A percentile compares a stretch with the other conserved stretches of the same genome.
Conservation (phyloP, 2,888 invertebrate genomes). For the Cistogaster globosa region DNA sequence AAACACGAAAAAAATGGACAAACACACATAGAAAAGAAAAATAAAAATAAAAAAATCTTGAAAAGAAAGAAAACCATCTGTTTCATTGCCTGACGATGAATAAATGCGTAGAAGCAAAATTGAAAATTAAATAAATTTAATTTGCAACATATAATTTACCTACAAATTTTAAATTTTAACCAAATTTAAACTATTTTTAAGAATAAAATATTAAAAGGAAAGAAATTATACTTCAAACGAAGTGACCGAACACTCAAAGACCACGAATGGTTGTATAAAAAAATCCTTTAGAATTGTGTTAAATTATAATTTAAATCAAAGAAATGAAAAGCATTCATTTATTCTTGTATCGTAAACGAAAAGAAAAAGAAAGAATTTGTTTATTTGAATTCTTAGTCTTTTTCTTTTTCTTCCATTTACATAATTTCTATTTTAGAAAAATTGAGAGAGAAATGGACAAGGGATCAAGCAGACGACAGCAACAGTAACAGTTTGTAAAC, state of each 20-base stretch:
- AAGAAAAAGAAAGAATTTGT: slow-evolving; percentile 38
- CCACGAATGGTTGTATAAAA: slow-evolving; percentile 3
- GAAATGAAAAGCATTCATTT: slow-evolving; percentile 52
- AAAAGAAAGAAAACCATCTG: too few species aligned
- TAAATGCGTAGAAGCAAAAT: too few species aligned
- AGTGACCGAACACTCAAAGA: slow-evolving; percentile 3
- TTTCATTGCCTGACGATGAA: too few species aligned
- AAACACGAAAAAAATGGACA: too few species aligned
- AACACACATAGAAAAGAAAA: too few species aligned
- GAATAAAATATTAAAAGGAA: background rate
- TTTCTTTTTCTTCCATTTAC: background rate
- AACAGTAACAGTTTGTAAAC: slow-evolving; percentile 31
- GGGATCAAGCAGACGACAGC: slow-evolving; percentile 1
- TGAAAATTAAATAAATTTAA: slow-evolving; percentile 15
- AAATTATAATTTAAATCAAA: slow-evolving; percentile 53
- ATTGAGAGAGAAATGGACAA: slow-evolving; percentile 4
- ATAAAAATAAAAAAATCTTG: too few species aligned
- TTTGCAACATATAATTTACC: slow-evolving; percentile 4
- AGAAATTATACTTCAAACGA: background rate
- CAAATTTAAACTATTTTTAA: slow-evolving; percentile 22
- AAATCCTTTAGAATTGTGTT: slow-evolving; percentile 31
- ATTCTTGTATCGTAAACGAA: slow-evolving; percentile 31
- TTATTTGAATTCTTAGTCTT: slow-evolving; percentile 16
- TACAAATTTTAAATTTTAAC: background rate
- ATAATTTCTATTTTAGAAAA: slow-evolving; percentile 21